phyloP scores from a whole-genome alignment of 2,797 vertebrate species.

The Malurus leucopterus region DNA sequence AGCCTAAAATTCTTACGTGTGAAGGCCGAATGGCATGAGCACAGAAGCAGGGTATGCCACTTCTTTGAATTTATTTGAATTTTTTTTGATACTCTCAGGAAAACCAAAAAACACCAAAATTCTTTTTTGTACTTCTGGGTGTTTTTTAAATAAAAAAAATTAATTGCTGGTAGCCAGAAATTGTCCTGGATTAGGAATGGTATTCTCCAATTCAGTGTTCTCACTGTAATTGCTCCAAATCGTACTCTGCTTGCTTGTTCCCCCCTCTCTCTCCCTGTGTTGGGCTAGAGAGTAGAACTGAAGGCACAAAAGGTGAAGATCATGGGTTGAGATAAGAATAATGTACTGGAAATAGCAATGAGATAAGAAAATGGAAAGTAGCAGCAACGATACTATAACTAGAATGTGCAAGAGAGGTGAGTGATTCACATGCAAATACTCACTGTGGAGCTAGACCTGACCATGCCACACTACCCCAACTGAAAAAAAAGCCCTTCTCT shows the following conservation, averaged over 20 bases:
- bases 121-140: background rate
- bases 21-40: background rate
- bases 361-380: background rate
- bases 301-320: background rate
- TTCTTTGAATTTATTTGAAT: background rate
- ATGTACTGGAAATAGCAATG: background rate
- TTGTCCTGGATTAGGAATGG: background rate
- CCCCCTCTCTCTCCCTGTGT: background rate
- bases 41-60: background rate
- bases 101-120: fast-evolving
- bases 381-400: background rate
- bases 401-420: background rate
- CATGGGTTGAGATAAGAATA: background rate
- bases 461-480: fast-evolving
- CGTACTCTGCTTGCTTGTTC: background rate
- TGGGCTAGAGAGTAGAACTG: background rate
- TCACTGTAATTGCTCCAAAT: background rate
- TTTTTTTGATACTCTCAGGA: background rate
- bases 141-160: background rate
- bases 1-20: background rate
- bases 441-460: fast-evolving
- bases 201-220: background rate
- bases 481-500: background rate
- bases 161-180: background rate
- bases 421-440: background rate